Base-by-base conservation (phyloP, 2,888 invertebrate genomes). In the Heliconius aoede region DNA sequence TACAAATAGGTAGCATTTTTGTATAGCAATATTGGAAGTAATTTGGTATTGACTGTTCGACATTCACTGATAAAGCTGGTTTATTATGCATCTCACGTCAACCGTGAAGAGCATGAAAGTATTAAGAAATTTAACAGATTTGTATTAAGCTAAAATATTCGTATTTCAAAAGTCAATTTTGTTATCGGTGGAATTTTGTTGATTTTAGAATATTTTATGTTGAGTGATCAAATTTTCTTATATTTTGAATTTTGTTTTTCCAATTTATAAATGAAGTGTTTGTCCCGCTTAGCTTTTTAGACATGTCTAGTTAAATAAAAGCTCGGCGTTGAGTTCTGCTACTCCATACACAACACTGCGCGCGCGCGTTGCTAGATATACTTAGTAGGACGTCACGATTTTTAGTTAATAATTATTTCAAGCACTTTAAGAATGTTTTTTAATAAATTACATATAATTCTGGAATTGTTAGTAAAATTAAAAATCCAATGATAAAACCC, bases 11-110 rank as follows among this genome's bases (percentile, higher is more conserved):
- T 30, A 32, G 30, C 13, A 55, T 69, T 55, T 69, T 69, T 51
- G 51, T 24, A 8, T 55, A 30, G 30, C 30, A 51, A 32, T 30
- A 15, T n/a, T 55, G 55, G 32, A 73, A 69, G 62, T 77, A 73
- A 69, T 76, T 76, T 69, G 61, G 55, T 73, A 73, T 58, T 73
- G 68, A 67, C 62, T 68, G 62, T 69, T 76, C 73, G 73, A 72
- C 72, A 73, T 78, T 76, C 75, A 79, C 79, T 80, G 74, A 75
- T 78, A 76, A 77, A 76, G 76, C 76, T 64, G 62, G 76, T 72
- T 73, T 77, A 77, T 74, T 58, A 74, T 72, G 73, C 46, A 73
- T 64, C 51, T 46, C 76, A 68, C 58, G 73, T 62, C 62, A 77
- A 40, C 61, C 21, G 72, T 58, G 58, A 72, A 61, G 68, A n/a